phyloP scores from a whole-genome alignment of 2,797 vertebrate genomes.

The Tarsius wallacei region DNA sequence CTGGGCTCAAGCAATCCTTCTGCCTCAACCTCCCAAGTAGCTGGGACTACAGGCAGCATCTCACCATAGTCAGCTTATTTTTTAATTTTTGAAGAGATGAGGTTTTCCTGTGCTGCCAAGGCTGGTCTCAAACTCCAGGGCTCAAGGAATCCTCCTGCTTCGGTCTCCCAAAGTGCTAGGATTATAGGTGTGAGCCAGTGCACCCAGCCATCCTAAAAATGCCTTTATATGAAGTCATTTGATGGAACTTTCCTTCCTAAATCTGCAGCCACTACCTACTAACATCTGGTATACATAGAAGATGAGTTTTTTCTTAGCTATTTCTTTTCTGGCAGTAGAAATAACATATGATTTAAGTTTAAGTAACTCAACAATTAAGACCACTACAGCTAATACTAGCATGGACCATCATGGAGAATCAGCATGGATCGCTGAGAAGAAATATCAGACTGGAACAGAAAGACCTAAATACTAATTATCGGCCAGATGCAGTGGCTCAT shows the following conservation, averaged over 20 bases:
- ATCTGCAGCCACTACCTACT: not conserved
- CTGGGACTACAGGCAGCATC: too few species aligned
- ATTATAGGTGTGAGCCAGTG: too few species aligned
- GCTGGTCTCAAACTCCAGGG: too few species aligned
- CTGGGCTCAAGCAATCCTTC: too few species aligned
- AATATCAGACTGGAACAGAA: not conserved
- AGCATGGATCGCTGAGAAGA: not conserved
- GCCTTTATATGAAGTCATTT: not conserved
- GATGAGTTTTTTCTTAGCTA: not conserved
- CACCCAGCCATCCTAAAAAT: too few species aligned
- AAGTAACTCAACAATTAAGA: not conserved
- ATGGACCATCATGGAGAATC: not conserved
- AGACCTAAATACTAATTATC: not conserved
- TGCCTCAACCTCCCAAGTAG: too few species aligned
- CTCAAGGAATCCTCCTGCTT: too few species aligned
- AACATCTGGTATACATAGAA: not conserved
- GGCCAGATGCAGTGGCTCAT: too few species aligned
- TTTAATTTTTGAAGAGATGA: too few species aligned
- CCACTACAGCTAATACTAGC: not conserved
- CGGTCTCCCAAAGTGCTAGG: too few species aligned
- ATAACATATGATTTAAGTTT: not conserved
- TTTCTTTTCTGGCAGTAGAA: not conserved
- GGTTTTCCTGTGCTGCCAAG: too few species aligned
- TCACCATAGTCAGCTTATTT: too few species aligned
- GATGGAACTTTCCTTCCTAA: not conserved